Evolutionary conservation across 2,797 vertebrate genomes (phyloP).

Genomic region (Antrozous pallidus): DNA sequence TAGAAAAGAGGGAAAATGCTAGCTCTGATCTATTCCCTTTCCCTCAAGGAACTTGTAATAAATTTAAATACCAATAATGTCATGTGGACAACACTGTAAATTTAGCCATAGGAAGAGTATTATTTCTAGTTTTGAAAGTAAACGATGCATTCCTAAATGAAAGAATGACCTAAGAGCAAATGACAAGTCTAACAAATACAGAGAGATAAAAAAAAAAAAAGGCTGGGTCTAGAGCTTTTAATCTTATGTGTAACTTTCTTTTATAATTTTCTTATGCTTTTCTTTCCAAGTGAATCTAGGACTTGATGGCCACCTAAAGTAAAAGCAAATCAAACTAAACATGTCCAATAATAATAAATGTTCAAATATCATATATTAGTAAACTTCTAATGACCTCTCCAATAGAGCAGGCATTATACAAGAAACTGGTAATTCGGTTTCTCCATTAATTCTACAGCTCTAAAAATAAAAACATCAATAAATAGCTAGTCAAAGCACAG

Average conservation of each 20-base stretch:
- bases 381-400: conserved; percentile 6
- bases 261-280: not conserved
- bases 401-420: not conserved
- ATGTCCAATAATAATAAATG: conserved; percentile 30
- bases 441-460: conserved; percentile 9
- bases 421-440: not conserved
- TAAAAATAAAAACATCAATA: conserved; percentile 9
- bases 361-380: conserved; percentile 26
- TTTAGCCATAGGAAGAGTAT: not conserved
- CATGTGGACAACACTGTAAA: not conserved
- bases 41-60: conserved; percentile 21
- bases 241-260: not conserved
- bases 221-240: not conserved
- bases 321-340: not conserved
- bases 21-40: not conserved
- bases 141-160: not conserved
- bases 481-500: conserved; percentile 18
- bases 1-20: not conserved
- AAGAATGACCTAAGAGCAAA: conserved; percentile 20
- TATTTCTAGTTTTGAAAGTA: not conserved
- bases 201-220: not conserved
- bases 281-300: not conserved
- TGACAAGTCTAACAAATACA: not conserved
- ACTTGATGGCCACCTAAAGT: not conserved
- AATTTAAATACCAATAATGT: conserved; percentile 22